A percentile compares a stretch with the other conserved stretches of the same genome.
Conservation (phyloP, 2,888 invertebrate genomes). For the Thumatha senex region DNA sequence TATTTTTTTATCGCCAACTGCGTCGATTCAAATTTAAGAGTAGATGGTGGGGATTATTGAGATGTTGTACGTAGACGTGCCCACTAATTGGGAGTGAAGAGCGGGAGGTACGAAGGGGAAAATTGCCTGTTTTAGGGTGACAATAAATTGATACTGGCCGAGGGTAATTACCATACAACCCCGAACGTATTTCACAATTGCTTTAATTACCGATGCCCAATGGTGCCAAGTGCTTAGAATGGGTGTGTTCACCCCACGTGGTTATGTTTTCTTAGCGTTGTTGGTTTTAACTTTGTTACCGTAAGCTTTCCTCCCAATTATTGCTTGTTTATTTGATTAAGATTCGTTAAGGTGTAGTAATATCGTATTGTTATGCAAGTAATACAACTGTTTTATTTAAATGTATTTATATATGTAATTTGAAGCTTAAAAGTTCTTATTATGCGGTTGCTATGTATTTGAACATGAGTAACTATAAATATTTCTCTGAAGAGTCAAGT, state of each 20-base stretch:
- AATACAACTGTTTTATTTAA: no score
- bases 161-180: constrained; percentile 73
- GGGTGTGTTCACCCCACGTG: constrained; percentile 44
- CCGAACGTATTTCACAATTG: constrained; percentile 73
- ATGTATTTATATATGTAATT: no score
- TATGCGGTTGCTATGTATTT: no score
- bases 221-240: constrained; percentile 57
- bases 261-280: constrained; percentile 46
- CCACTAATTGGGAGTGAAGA: constrained; percentile 70
- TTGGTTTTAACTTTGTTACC: constrained; percentile 18
- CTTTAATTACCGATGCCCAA: constrained; percentile 67
- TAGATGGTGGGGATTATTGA: constrained; percentile 53
- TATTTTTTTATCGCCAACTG: constrained; percentile 24
- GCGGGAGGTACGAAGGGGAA: constrained; percentile 62
- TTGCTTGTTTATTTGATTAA: constrained; percentile 29
- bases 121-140: constrained; percentile 76
- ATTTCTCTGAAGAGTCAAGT: no score
- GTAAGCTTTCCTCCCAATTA: constrained; percentile 21
- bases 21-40: constrained; percentile 34
- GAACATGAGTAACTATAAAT: no score
- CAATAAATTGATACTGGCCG: constrained; percentile 78
- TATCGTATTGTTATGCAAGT: background rate
- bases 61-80: constrained; percentile 64
- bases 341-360: constrained; percentile 18
- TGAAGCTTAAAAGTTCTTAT: no score